Conservation (phyloP, 2,797 vertebrate species). For the Cossypha caffra region DNA sequence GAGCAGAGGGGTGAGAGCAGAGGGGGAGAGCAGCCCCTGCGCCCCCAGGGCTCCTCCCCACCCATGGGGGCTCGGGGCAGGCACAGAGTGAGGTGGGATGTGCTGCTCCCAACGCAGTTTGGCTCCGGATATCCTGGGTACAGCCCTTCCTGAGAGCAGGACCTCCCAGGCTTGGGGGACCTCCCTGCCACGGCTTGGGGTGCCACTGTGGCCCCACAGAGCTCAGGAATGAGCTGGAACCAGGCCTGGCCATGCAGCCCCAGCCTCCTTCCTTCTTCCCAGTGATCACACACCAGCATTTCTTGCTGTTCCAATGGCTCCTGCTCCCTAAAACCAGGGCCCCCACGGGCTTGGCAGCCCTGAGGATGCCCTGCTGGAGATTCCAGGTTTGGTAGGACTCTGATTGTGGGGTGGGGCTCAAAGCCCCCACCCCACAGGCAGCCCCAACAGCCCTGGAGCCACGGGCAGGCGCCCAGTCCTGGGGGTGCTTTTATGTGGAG, state of each 20-base stretch:
- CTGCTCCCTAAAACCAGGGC: fast-evolving
- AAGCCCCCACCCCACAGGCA: fast-evolving
- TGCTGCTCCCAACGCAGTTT: background rate
- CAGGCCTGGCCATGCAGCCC: fast-evolving
- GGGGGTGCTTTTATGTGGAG: background rate
- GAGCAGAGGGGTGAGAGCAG: background rate
- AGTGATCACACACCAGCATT: fast-evolving
- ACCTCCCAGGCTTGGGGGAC: background rate
- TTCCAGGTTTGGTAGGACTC: fast-evolving
- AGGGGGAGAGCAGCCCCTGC: background rate
- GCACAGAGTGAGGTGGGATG: background rate
- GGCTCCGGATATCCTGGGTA: background rate
- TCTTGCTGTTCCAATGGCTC: fast-evolving
- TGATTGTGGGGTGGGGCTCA: fast-evolving
- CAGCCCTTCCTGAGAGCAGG: constrained; percentile 10
- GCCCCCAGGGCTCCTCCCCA: fast-evolving
- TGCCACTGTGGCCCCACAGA: fast-evolving
- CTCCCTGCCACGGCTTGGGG: fast-evolving
- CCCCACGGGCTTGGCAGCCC: fast-evolving
- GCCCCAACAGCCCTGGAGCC: background rate
- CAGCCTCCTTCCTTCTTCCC: background rate
- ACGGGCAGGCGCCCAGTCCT: fast-evolving
- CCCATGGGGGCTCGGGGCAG: fast-evolving
- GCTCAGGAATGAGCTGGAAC: fast-evolving
- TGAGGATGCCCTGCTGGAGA: fast-evolving